Percentiles rank a stretch among this genome's conserved stretches.
These are phyloP conservation scores for Falco punctatus DNA, from an alignment of 2,113 vertebrate genomes.

Conservation along the genomic window DNA sequence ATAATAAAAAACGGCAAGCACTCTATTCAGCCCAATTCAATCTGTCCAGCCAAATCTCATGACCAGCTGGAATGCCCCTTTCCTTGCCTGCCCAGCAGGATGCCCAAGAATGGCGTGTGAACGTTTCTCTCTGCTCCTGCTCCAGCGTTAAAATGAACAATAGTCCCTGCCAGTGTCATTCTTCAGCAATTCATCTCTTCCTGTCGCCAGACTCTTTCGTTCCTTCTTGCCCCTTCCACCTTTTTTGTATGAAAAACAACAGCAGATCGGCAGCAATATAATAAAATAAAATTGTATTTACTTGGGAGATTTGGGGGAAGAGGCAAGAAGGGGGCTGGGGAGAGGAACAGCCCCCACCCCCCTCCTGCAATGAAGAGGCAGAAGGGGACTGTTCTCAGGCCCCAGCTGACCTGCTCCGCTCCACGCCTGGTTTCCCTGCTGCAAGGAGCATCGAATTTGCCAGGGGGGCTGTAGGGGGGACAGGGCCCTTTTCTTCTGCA, in stretches of 20 bases:
- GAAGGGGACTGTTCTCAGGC: conserved; percentile 63
- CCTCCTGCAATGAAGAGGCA: conserved; percentile 15
- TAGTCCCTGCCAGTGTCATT: conserved; percentile 81
- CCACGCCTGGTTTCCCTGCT: neutral
- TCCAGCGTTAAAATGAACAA: conserved; percentile 83
- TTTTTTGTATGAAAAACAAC: conserved; percentile 67
- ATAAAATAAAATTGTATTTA: conserved; percentile 70
- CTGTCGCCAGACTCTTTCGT: conserved; percentile 64
- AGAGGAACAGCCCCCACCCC: neutral
- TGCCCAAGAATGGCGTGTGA: conserved; percentile 84
- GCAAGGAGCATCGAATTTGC: conserved; percentile 41
- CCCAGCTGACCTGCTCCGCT: conserved; percentile 62
- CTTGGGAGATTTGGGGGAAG: conserved; percentile 32
- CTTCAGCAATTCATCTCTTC: conserved; percentile 71
- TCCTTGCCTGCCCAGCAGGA: conserved; percentile 83
- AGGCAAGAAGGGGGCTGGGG: neutral
- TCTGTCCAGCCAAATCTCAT: conserved; percentile 81
- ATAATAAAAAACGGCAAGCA: conserved; percentile 39
- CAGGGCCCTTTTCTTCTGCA: conserved; percentile 52
- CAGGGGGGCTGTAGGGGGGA: conserved; percentile 19
- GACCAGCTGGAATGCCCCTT: conserved; percentile 78
- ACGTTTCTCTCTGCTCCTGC: conserved; percentile 75
- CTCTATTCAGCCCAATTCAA: conserved; percentile 73
- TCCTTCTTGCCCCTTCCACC: conserved; percentile 72
- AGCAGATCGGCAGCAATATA: conserved; percentile 54